Evolutionary conservation across 2,888 invertebrate species (phyloP).

Genomic region (Tipula helvola): DNA sequence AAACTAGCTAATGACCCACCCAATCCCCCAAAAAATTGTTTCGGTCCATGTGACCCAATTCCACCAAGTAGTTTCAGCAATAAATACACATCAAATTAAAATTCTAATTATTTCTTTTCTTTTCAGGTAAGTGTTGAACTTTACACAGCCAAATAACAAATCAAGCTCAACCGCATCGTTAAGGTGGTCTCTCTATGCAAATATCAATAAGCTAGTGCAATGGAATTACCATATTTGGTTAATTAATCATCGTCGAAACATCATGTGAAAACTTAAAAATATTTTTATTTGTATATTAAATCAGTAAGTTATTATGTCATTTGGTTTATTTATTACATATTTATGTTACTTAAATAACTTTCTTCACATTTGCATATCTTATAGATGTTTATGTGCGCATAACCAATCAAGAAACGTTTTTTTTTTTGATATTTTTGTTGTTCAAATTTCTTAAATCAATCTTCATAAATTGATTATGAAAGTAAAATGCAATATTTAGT

Average conservation of each 20-base stretch:
- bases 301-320: background rate
- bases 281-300: background rate
- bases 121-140: background rate
- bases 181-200: background rate
- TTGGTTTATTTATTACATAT: background rate
- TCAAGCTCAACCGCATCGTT: background rate
- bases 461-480: background rate
- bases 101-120: background rate
- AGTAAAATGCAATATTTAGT: background rate
- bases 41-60: too few relatives aligned
- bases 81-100: background rate
- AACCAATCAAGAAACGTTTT: background rate
- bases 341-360: background rate
- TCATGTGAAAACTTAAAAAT: background rate
- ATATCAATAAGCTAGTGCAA: background rate
- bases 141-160: background rate
- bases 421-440: background rate
- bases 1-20: too few relatives aligned
- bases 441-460: background rate
- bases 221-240: background rate
- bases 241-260: background rate
- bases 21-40: too few relatives aligned
- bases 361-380: background rate
- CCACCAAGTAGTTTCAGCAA: too few relatives aligned
- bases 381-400: background rate